Evolutionary conservation across 1,140 invertebrate species (phyloP).

Genomic region (Tetraneura akinire): DNA sequence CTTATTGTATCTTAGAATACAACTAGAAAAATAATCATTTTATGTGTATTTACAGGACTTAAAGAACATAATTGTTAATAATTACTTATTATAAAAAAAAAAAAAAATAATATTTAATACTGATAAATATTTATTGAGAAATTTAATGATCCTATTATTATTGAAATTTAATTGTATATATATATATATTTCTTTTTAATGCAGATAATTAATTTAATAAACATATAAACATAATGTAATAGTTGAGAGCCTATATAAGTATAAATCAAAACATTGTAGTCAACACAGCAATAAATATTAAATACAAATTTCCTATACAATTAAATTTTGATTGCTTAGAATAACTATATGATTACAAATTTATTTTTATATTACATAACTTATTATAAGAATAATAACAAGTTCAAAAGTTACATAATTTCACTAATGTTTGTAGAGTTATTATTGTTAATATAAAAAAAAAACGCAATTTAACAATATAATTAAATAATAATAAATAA

Average conservation of each 20-base stretch:
- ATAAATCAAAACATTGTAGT: slow-evolving; percentile 22
- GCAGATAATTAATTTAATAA: too few species aligned
- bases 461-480: neutral
- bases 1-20: too few species aligned
- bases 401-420: neutral
- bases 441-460: neutral
- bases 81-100: too few species aligned
- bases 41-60: too few species aligned
- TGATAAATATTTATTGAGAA: too few species aligned
- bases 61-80: too few species aligned
- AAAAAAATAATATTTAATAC: too few species aligned
- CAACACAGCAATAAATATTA: neutral
- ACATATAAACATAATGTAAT: neutral
- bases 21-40: too few species aligned
- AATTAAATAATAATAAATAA: neutral
- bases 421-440: neutral
- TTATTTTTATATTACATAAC: neutral
- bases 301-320: neutral
- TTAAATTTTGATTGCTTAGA: neutral
- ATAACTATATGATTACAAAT: neutral
- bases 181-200: too few species aligned
- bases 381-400: too few species aligned
- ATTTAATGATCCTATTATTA: too few species aligned
- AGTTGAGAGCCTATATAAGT: neutral
- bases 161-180: too few species aligned